Percentiles rank a stretch among this genome's conserved stretches.
Evolutionary conservation across 2,888 invertebrate species (phyloP).

Genomic region (Agonum fuliginosum): DNA sequence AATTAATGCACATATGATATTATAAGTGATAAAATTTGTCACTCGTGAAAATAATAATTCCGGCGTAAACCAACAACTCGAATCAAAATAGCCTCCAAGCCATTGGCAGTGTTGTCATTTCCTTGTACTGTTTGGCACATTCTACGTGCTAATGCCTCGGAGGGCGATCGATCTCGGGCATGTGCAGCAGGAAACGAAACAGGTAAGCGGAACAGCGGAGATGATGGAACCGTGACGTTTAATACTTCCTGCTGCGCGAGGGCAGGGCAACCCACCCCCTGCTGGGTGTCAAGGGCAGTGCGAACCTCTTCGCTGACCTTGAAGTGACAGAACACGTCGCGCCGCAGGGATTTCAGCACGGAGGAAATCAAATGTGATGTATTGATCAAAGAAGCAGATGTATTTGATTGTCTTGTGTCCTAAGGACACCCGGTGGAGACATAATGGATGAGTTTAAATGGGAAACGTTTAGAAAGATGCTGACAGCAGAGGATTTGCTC

Average conservation of each 20-base stretch:
- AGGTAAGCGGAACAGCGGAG: conserved; percentile 24
- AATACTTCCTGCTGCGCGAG: conserved; percentile 3
- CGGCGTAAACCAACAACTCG: neutral
- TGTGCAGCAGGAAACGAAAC: conserved; percentile 34
- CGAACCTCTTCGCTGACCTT: neutral
- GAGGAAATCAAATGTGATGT: conserved; percentile 32
- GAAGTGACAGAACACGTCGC: neutral
- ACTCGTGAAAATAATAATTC: too few relatives aligned
- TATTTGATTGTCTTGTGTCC: conserved; percentile 25
- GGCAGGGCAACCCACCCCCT: neutral
- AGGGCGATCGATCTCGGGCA: conserved; percentile 25
- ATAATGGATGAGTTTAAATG: conserved; percentile 27
- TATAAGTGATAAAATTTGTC: too few relatives aligned
- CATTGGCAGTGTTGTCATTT: neutral
- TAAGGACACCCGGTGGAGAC: conserved; percentile 2
- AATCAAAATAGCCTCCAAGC: neutral
- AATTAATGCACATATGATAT: too few relatives aligned
- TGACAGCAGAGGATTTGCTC: too few relatives aligned
- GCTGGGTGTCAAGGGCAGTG: conserved; percentile 21
- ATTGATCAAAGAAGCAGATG: conserved; percentile 33
- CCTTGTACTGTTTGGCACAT: neutral
- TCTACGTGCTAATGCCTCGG: conserved; percentile 4
- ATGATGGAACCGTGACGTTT: conserved; percentile 29
- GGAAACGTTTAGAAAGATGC: neutral
- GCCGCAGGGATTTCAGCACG: neutral